Evolutionary conservation across 2,797 vertebrate species (phyloP).

Genomic region (Sitta carolinensis): DNA sequence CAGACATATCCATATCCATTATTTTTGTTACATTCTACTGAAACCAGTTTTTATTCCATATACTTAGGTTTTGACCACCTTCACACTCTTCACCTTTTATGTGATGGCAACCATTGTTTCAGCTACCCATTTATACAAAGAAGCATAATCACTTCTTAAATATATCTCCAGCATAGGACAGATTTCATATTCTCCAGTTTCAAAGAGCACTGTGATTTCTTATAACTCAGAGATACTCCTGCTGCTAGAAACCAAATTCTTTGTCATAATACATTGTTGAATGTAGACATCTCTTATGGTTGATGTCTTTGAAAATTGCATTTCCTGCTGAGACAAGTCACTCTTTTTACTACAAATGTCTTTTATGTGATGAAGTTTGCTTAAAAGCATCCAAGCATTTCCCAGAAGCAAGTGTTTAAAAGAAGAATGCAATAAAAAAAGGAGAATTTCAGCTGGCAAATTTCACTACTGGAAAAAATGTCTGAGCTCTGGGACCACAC

Average conservation of each 20-base stretch:
- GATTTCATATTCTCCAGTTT: slow-evolving; percentile 12
- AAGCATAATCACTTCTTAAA: slow-evolving; percentile 14
- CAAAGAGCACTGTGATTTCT: slow-evolving; percentile 25
- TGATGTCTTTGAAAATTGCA: slow-evolving; percentile 39
- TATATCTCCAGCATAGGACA: background rate
- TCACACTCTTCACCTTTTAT: background rate
- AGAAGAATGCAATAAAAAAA: background rate
- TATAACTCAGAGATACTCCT: slow-evolving; percentile 5
- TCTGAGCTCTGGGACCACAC: background rate
- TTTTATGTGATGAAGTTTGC: slow-evolving; percentile 23
- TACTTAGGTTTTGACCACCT: background rate
- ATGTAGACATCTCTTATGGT: slow-evolving; percentile 15
- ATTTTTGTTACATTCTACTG: background rate
- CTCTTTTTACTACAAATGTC: slow-evolving; percentile 30
- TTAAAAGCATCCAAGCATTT: slow-evolving; percentile 36
- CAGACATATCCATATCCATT: background rate
- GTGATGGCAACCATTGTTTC: slow-evolving; percentile 8
- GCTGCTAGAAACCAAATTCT: slow-evolving; percentile 38
- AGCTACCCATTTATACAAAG: background rate
- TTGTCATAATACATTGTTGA: slow-evolving; percentile 35
- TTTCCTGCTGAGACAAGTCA: slow-evolving; percentile 30
- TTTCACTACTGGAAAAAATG: background rate
- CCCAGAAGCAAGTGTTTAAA: slow-evolving; percentile 29
- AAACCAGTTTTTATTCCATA: background rate
- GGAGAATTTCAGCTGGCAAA: background rate